Conservation (phyloP, 2,113 vertebrate genomes). For the Zeus faber region DNA sequence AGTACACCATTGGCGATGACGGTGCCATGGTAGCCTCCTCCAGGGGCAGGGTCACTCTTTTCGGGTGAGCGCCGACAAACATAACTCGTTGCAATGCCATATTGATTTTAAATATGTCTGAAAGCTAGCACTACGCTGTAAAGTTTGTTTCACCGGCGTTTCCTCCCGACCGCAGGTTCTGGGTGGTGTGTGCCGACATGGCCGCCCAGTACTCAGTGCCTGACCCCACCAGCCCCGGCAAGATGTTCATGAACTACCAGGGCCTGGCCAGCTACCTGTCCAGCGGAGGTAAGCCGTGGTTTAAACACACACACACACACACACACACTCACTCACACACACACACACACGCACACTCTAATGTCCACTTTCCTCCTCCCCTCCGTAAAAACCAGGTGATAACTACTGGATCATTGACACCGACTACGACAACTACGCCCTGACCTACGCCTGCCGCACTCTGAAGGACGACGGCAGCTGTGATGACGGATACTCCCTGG, state of each 20-base stretch:
- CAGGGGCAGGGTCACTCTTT: conserved; percentile 88
- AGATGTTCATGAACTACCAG: conserved; percentile 95
- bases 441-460: conserved; percentile 81
- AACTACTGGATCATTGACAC: conserved; percentile 86
- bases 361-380: background rate
- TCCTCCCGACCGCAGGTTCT: conserved; percentile 75
- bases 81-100: too few species aligned
- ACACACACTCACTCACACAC: background rate
- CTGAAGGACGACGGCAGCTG: conserved; percentile 78
- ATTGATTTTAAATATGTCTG: too few species aligned
- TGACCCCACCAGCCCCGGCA: conserved; percentile 80
- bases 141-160: background rate
- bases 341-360: background rate
- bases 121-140: background rate
- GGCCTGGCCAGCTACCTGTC: conserved; percentile 92
- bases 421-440: conserved; percentile 81
- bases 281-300: conserved; percentile 80
- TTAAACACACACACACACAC: conserved; percentile 5
- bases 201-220: conserved; percentile 87
- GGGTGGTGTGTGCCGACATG: conserved; percentile 93
- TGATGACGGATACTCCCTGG: conserved; percentile 77
- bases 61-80: conserved; percentile 82
- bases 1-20: conserved; percentile 86
- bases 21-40: conserved; percentile 87
- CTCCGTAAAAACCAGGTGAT: too few species aligned